Percentiles rank a stretch among this genome's conserved stretches.
Conservation (phyloP, 2,113 vertebrate genomes). For the Gyps fulvus region DNA sequence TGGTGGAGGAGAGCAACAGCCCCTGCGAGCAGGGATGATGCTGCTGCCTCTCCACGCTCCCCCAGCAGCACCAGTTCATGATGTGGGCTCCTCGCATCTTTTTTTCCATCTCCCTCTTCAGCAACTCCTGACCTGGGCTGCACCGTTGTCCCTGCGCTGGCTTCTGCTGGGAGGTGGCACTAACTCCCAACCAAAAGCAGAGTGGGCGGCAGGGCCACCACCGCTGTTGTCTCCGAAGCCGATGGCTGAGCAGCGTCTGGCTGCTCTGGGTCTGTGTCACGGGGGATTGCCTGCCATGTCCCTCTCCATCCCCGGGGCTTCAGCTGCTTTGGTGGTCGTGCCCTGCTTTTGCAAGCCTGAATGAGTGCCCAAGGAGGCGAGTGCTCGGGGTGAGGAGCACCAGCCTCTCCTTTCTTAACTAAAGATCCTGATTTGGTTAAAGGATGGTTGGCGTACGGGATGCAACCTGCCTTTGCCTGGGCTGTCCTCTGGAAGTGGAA, state of each 20-base stretch:
- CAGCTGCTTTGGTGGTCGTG: not conserved
- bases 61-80: not conserved
- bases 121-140: too few relatives aligned
- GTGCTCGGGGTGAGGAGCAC: not conserved
- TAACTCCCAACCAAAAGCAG: not conserved
- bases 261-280: not conserved
- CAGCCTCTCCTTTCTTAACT: not conserved
- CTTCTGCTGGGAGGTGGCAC: not conserved
- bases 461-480: not conserved
- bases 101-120: not conserved
- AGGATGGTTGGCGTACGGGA: accelerated
- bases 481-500: not conserved
- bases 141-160: too few relatives aligned
- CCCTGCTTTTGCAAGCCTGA: not conserved
- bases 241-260: not conserved
- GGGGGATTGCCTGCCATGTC: too few relatives aligned
- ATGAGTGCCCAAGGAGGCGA: accelerated
- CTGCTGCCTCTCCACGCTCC: not conserved
- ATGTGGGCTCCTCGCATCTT: not conserved
- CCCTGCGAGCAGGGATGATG: not conserved
- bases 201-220: not conserved
- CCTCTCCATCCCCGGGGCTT: not conserved
- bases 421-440: not conserved
- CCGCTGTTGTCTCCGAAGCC: not conserved
- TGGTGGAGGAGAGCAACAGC: not conserved